Evolutionary conservation across 2,888 invertebrate genomes (phyloP), one percentile per base, ranked within the genome.

Genomic region (Dryobota labecula): DNA sequence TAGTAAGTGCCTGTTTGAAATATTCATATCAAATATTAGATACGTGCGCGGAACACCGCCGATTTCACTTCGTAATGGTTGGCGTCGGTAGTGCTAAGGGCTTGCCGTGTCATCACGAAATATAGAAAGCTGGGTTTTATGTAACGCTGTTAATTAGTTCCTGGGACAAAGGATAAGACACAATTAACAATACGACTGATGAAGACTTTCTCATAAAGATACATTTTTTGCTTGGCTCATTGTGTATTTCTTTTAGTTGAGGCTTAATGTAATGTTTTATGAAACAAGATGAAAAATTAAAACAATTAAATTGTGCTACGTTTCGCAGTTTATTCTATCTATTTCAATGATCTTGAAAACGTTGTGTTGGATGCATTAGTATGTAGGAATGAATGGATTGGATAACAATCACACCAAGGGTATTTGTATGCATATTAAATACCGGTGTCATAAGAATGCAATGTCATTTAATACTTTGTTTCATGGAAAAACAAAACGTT

Each of bases 21-120:
- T 82, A 84, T 85, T 82, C 70, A 77, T 74, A 82, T 77, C 75
- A 80, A 85, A 75, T 73, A 67, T 57, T 70, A 73, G 69, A 60
- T 73, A 78, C 76, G 79, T 82, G 76, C 61, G 49, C 65, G 54
- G 49, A 49, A 67, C 68, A 80, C 47, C 47, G 71, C 62, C 68
- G 87, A 84, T 90, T 90, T 90, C 90, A 88, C 88, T 86, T 81
- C 72, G 64, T 76, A 81, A 78, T 73, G 73, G 80, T 70, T 63
- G 74, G 76, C 30, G 33, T 51, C 54, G 45, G 61, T 57, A 41
- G 38, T 64, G 77, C 76, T 84, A 86, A 88, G 88, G 89, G 86
- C 83, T 80, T 64, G 61, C 64, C 68, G 69, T 78, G 76, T 82
- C 67, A 78, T 87, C 86, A 86, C 81, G 83, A 89, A 87, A 88